Evolutionary conservation across 1,140 invertebrate genomes (phyloP).

Genomic region (Rhagoletis pomonella): DNA sequence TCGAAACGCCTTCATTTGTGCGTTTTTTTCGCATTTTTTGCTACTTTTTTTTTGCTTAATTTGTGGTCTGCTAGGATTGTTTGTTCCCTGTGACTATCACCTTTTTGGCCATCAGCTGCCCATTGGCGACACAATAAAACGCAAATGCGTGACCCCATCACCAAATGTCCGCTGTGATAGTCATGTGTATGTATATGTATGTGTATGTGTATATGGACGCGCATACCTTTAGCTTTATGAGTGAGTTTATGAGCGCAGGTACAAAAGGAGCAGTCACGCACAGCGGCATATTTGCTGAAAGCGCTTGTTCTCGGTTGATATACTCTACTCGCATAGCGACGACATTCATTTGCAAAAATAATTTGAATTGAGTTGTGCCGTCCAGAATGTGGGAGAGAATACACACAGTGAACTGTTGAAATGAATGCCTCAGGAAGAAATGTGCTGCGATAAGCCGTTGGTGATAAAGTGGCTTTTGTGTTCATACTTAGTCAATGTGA

Average conservation of each 20-base stretch:
- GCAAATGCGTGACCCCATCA: slow-evolving; percentile 50
- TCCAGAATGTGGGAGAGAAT: not conserved
- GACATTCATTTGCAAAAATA: not conserved
- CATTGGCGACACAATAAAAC: slow-evolving; percentile 51
- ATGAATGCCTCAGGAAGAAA: not conserved
- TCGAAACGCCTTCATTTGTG: not conserved
- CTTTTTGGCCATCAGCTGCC: slow-evolving; percentile 16
- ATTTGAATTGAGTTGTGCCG: not conserved
- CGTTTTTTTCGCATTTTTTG: not conserved
- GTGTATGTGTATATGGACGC: not conserved
- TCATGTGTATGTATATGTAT: not conserved
- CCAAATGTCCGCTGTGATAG: not conserved
- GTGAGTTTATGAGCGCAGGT: not conserved
- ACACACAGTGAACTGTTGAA: not conserved
- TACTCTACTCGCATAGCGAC: not conserved
- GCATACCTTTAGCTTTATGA: not conserved
- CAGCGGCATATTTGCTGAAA: not conserved
- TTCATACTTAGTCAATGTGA: no score
- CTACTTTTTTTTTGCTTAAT: not conserved
- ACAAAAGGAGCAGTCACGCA: not conserved
- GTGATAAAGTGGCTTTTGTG: not conserved
- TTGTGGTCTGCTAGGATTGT: not conserved
- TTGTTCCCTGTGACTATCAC: not conserved
- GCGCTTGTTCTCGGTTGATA: not conserved
- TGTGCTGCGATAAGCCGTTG: not conserved